These are phyloP conservation scores for Aspidoscelis tigris DNA, from an alignment of 2,113 vertebrate genomes.

Conservation along the genomic window DNA sequence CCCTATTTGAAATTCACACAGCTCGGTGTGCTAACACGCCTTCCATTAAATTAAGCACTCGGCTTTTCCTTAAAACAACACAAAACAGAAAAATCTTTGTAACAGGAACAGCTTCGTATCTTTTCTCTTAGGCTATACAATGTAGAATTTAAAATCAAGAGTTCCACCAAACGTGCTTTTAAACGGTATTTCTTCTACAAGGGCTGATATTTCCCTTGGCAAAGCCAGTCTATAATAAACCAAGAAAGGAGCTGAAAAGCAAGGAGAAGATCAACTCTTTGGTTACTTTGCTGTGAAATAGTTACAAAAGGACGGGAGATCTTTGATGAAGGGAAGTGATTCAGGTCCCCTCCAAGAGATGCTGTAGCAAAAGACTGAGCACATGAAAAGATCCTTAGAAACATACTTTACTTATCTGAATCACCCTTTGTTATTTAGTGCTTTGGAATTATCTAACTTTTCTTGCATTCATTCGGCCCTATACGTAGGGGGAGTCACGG, in stretches of 20 bases:
- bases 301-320: neutral
- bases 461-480: neutral
- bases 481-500: no score
- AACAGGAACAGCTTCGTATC: neutral
- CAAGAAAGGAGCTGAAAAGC: neutral
- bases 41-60: neutral
- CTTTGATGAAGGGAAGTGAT: neutral
- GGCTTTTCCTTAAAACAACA: neutral
- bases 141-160: constrained; percentile 6
- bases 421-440: neutral
- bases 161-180: constrained; percentile 10
- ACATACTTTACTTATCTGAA: neutral
- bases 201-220: neutral
- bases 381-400: neutral
- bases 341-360: neutral
- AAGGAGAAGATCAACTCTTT: neutral
- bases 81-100: neutral
- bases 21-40: neutral
- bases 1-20: constrained; percentile 12
- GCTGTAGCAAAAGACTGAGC: neutral
- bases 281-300: neutral
- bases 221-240: neutral
- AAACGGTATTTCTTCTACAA: neutral
- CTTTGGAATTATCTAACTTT: neutral
- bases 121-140: constrained; percentile 4